Conservation (phyloP, 2,113 vertebrate genomes). For the Microtus pennsylvanicus region DNA sequence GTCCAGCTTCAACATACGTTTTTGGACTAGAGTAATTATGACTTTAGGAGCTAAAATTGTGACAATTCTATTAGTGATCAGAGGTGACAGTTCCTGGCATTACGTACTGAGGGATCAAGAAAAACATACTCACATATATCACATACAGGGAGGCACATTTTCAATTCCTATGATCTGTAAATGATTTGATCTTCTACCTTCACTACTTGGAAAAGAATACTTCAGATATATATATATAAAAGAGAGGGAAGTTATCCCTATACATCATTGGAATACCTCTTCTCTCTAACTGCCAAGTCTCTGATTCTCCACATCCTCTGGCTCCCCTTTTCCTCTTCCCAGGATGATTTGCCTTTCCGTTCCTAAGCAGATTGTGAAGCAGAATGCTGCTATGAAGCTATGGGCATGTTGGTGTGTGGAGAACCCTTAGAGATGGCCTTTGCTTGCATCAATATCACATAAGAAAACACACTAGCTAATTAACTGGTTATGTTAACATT, state of each 20-base stretch:
- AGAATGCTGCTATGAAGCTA: not conserved
- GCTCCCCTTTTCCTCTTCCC: not conserved
- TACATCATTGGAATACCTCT: not conserved
- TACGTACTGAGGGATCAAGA: not conserved
- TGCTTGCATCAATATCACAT: not conserved
- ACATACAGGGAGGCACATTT: not conserved
- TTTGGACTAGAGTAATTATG: not conserved
- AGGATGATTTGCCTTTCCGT: not conserved
- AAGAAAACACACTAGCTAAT: conserved; percentile 13
- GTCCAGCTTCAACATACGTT: not conserved
- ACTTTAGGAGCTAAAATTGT: not conserved
- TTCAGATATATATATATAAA: too few relatives aligned
- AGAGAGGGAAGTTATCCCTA: not conserved
- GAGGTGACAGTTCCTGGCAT: not conserved
- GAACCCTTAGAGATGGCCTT: not conserved
- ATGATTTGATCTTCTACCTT: not conserved
- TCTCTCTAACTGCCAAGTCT: not conserved
- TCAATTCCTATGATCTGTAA: not conserved
- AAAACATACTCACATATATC: not conserved
- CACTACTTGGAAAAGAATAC: not conserved
- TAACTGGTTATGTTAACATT: conserved; percentile 8
- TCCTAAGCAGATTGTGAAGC: not conserved
- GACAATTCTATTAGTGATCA: not conserved
- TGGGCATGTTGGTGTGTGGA: not conserved
- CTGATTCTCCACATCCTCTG: not conserved